Base-by-base conservation (phyloP, 2,888 invertebrate species). In the Eupelmus urozonus region DNA sequence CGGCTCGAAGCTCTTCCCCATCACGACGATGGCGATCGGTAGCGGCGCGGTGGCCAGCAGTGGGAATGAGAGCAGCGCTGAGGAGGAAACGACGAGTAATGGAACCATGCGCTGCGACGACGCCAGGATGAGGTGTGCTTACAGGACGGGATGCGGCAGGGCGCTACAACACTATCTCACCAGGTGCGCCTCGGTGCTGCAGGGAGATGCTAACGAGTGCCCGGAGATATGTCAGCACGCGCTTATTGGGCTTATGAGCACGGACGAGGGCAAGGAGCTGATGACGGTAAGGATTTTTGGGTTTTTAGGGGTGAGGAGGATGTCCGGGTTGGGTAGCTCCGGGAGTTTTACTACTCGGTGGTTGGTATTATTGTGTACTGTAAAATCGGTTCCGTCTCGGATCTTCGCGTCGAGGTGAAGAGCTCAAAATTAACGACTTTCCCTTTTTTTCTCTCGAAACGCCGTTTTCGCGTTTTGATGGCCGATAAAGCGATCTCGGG, bases 141-240 rank as follows among this genome's bases (percentile, higher is more conserved):
- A 93, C 88, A 92, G 95, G 82, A 92, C 92, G 40, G 96, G 96
- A 81, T 96, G 96, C 88, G 94, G 95, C 51, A 92, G 92, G 85
- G 96, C 96, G 13, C 92, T 96, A 76, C 93, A 93, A 88, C 94
- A 94, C 90, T 96, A 96, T 90, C 91, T 95, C 89, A 90, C 93
- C 81, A 93, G 93, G 83, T 96, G 96, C 87, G 93, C 93, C 9
- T 92, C 92, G 4, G 93, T 94, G 42, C 91, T 95, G 45, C 92
- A 93, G 60, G 92, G 93, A 34, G 91, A 88, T 84, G 87, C 88
- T 80, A 90, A 81, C 81, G 88, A 89, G 70, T 96, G 96, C 86
- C 94, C 95, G 0, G 93, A 94, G 84, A 91, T 92, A 67, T 96
- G 96, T 88, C 93, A 94, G 84, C 93, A 95, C 86, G 94, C 96